Conservation (phyloP, 1,140 invertebrate genomes). For the Euschistus heros region DNA sequence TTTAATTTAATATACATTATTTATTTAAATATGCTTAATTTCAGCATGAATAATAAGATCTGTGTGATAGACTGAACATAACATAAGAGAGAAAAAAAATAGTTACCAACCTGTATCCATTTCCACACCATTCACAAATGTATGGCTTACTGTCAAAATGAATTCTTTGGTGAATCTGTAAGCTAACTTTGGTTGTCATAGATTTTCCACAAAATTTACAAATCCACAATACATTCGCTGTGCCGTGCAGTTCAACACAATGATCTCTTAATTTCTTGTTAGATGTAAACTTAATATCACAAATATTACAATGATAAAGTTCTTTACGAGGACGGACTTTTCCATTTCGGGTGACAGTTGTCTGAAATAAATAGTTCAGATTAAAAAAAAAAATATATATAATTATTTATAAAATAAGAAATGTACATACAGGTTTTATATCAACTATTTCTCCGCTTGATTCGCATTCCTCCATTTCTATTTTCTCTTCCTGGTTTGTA, state of each 20-base stretch:
- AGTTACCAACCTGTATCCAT: slow-evolving; percentile 32
- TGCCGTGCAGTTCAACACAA: slow-evolving; percentile 2
- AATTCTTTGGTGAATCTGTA: slow-evolving; percentile 29
- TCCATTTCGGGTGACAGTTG: too few species aligned
- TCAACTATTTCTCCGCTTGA: neutral
- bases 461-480: neutral
- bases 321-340: neutral
- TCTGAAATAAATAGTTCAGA: neutral
- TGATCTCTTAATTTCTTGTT: slow-evolving; percentile 10
- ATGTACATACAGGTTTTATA: neutral
- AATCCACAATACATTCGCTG: slow-evolving; percentile 9
- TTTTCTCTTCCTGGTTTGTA: neutral
- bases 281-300: slow-evolving; percentile 6
- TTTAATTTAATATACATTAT: too few species aligned
- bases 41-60: too few species aligned
- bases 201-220: slow-evolving; percentile 25
- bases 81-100: too few species aligned
- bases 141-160: slow-evolving; percentile 30
- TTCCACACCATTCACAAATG: slow-evolving; percentile 30
- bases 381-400: neutral
- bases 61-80: too few species aligned
- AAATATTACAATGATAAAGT: slow-evolving; percentile 7
- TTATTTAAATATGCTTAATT: too few species aligned
- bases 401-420: neutral
- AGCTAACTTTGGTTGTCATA: slow-evolving; percentile 28